Evolutionary conservation across 1,140 invertebrate species (phyloP).

Genomic region (Akabosia matsudoensis): DNA sequence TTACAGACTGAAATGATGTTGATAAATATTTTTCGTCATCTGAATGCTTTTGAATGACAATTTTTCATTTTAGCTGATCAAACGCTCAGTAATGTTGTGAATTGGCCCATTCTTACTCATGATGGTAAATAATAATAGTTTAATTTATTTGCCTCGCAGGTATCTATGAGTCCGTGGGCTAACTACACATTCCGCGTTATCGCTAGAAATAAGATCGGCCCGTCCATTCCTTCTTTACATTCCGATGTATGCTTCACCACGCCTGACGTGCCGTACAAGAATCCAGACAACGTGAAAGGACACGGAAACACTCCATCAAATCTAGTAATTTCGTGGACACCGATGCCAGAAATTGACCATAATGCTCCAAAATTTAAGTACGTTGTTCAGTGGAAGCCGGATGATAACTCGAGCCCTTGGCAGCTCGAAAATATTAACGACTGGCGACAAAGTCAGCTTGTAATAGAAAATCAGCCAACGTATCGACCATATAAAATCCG

Average conservation of each 20-base stretch:
- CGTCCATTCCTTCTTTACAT: slow-evolving; percentile 77
- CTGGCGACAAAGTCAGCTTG: slow-evolving; percentile 66
- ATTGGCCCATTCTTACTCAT: neutral
- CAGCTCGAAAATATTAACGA: slow-evolving; percentile 68
- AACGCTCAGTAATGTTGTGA: neutral
- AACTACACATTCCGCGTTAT: slow-evolving; percentile 96
- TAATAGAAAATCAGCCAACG: slow-evolving; percentile 80
- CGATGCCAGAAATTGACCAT: slow-evolving; percentile 94
- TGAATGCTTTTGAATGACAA: neutral
- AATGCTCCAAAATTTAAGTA: slow-evolving; percentile 92
- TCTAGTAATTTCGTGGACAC: slow-evolving; percentile 91
- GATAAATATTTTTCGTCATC: slow-evolving; percentile 6
- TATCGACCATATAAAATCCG: slow-evolving; percentile 88
- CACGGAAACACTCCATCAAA: slow-evolving; percentile 82
- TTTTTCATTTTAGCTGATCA: neutral
- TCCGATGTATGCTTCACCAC: slow-evolving; percentile 79
- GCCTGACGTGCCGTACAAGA: slow-evolving; percentile 84
- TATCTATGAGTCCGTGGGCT: slow-evolving; percentile 82
- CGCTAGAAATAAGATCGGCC: slow-evolving; percentile 88
- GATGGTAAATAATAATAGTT: neutral
- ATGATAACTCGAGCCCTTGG: slow-evolving; percentile 65
- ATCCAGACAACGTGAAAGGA: slow-evolving; percentile 91
- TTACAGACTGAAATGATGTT: slow-evolving; percentile 9
- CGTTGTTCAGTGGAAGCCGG: slow-evolving; percentile 77
- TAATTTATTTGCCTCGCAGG: slow-evolving; percentile 49